Evolutionary conservation across 2,888 invertebrate genomes (phyloP).

Genomic region (Rhagium mordax): DNA sequence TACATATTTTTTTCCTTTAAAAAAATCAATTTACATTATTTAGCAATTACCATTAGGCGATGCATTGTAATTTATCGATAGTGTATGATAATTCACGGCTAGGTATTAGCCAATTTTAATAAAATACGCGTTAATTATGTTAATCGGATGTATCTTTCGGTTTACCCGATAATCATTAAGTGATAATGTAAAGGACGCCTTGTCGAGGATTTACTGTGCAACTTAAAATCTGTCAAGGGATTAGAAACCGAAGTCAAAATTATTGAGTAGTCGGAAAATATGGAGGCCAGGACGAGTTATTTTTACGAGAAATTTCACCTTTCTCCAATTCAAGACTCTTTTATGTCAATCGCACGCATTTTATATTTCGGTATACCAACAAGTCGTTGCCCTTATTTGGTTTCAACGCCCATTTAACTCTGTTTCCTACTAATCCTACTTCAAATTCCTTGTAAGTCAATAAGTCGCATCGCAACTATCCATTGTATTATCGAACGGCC

Average conservation of each 20-base stretch:
- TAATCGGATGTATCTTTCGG: slow-evolving; percentile 23
- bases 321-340: too few species aligned
- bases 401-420: too few species aligned
- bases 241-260: slow-evolving; percentile 22
- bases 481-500: not conserved
- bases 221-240: slow-evolving; percentile 28
- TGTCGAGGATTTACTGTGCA: not conserved
- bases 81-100: slow-evolving; percentile 23
- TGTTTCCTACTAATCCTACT: too few species aligned
- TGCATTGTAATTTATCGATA: slow-evolving; percentile 24
- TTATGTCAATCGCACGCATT: too few species aligned
- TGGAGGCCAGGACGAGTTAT: not conserved
- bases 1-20: not conserved
- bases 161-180: slow-evolving; percentile 17
- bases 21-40: slow-evolving; percentile 31
- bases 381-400: too few species aligned
- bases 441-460: too few species aligned
- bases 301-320: not conserved
- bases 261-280: slow-evolving; percentile 8
- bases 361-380: too few species aligned
- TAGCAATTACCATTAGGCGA: slow-evolving; percentile 23
- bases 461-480: too few species aligned
- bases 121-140: slow-evolving; percentile 31
- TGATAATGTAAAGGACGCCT: slow-evolving; percentile 20
- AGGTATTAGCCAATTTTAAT: slow-evolving; percentile 31